Evolutionary conservation across 2,888 invertebrate genomes (phyloP).

Genomic region (Trissolcus brochymenae): DNA sequence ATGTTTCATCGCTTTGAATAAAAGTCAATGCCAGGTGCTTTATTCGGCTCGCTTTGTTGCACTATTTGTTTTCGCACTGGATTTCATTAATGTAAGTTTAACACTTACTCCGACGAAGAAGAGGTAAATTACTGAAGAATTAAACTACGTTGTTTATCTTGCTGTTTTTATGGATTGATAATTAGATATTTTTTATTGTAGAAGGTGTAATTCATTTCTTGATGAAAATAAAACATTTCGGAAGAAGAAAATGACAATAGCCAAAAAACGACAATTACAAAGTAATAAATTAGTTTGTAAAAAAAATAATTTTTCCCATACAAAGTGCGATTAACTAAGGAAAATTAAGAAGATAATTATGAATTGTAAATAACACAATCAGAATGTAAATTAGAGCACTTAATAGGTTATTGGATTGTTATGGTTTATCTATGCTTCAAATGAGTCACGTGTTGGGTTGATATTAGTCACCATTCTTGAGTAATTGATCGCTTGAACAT

Average conservation of each 20-base stretch:
- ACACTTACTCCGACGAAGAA: too few relatives aligned
- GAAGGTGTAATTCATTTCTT: too few relatives aligned
- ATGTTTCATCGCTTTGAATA: too few relatives aligned
- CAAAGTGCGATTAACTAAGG: conserved; percentile 9
- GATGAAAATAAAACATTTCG: too few relatives aligned
- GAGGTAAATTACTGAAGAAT: too few relatives aligned
- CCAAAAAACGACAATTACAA: neutral
- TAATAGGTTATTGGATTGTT: conserved; percentile 44
- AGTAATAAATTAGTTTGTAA: neutral
- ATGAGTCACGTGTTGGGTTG: conserved; percentile 43
- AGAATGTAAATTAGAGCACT: conserved; percentile 34
- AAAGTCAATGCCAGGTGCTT: conserved; percentile 3
- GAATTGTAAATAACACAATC: conserved; percentile 18
- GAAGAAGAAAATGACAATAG: neutral
- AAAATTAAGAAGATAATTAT: conserved; percentile 25
- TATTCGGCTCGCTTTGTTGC: conserved; percentile 18
- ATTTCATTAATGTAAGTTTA: too few relatives aligned
- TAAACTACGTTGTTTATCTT: too few relatives aligned
- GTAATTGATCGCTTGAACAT: conserved; percentile 21
- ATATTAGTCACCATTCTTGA: conserved; percentile 41
- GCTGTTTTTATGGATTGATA: too few relatives aligned
- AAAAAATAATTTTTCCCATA: conserved; percentile 43
- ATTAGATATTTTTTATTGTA: too few relatives aligned
- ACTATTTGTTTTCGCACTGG: conserved; percentile 10
- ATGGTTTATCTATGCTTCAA: conserved; percentile 21